These are phyloP conservation scores for Acanthococcus lagerstroemiae DNA, from an alignment of 2,888 invertebrate genomes.

Conservation along the genomic window DNA sequence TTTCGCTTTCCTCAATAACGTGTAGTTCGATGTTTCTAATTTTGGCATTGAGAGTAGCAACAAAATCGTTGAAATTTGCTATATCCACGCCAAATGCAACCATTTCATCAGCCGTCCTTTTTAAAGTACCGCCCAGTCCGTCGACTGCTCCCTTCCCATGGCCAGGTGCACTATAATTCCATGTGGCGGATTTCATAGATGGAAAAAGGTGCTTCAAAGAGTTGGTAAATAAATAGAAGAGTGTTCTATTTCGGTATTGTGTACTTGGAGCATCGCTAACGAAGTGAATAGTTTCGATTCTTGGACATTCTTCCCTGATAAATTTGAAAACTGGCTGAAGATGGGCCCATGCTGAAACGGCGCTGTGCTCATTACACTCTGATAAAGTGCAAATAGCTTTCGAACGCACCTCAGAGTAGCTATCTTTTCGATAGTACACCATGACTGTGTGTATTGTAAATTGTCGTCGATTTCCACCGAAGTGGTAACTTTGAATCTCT, in stretches of 20 bases:
- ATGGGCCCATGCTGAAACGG: conserved; percentile 42
- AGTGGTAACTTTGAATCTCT: conserved; percentile 21
- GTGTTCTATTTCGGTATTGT: conserved; percentile 40
- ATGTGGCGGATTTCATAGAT: neutral
- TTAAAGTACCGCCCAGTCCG: conserved; percentile 39
- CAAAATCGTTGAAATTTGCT: conserved; percentile 14
- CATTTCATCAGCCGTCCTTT: conserved; percentile 37
- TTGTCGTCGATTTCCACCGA: conserved; percentile 18
- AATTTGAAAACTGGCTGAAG: conserved; percentile 38
- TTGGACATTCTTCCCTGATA: neutral
- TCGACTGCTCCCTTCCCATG: conserved; percentile 40
- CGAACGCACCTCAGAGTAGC: neutral
- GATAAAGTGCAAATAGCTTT: conserved; percentile 39
- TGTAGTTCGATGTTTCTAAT: too few relatives aligned
- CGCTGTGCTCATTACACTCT: conserved; percentile 39
- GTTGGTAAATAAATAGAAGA: neutral
- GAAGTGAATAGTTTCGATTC: neutral
- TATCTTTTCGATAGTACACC: neutral
- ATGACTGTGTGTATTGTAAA: conserved; percentile 24
- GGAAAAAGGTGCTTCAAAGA: neutral
- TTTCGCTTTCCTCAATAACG: neutral
- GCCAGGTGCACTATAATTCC: conserved; percentile 39
- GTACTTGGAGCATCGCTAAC: neutral
- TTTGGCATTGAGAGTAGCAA: neutral
- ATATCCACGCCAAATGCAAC: conserved; percentile 33